Evolutionary conservation across 1,140 invertebrate species (phyloP), one percentile per base, ranked within the genome.

Genomic region (Zaprionus ornatus): DNA sequence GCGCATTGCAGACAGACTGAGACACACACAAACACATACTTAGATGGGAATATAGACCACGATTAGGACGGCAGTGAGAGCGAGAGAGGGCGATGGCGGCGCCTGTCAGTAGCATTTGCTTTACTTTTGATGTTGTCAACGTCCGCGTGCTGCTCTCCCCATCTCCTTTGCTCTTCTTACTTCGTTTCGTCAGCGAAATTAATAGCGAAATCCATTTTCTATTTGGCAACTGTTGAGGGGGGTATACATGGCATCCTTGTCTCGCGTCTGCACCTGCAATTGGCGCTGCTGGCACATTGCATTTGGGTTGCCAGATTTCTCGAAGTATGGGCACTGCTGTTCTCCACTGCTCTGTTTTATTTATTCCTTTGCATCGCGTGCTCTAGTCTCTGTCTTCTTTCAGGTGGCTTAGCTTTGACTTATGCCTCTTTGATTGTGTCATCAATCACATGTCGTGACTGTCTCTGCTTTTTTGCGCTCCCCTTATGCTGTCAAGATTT

Each of bases 151-250:
- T 42, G 13, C 50, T 27, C 62, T 21, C 0, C n/a, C 45, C n/a
- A 21, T 12, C 76, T 74, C 56, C 54, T 52, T 35, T 56, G 45
- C 21, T 32, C 23, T 59, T 29, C 55, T 79, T 54, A 54, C 15
- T 25, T 70, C 62, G 70, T 82, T 69, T 73, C 78, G 78, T 88
- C 81, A 85, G 81, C 78, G 78, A 88, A 88, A 88, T 88, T 90
- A 88, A 88, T 90, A 88, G 78, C 71, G 85, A 88, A 88, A 88
- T 88, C 85, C 85, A 90, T 88, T 84, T 86, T 77, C 79, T 60
- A 68, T 82, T 82, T 79, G 65, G 76, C 79, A 79, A 69, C n/a
- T 45, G 7, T 10, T 3, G 0, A 40, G 10, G 45, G 62, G 50
- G 29, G 29, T 9, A 32, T 42, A 13, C 12, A 13, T 61, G 19